Conservation (phyloP, 2,888 invertebrate species). For the Nemotelus pantherinus region DNA sequence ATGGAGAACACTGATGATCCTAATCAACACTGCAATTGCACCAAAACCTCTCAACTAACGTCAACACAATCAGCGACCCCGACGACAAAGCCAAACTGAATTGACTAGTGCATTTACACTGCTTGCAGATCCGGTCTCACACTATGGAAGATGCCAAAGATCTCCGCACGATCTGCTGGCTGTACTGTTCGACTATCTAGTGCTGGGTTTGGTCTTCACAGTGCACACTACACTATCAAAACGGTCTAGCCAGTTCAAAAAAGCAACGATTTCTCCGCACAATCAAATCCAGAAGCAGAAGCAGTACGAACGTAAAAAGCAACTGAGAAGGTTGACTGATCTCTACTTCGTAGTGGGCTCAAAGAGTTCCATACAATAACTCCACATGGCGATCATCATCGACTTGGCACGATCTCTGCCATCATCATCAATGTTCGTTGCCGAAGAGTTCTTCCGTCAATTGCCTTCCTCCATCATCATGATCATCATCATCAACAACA, state of each 20-base stretch:
- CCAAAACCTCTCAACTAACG: no score
- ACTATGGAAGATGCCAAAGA: constrained; percentile 23
- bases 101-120: constrained; percentile 18
- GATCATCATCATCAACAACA: constrained; percentile 18
- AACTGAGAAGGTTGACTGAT: constrained; percentile 36
- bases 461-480: constrained; percentile 7
- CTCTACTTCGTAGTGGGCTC: not conserved
- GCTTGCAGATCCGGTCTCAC: not conserved
- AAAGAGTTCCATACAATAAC: constrained; percentile 12
- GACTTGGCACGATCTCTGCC: not conserved
- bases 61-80: not conserved
- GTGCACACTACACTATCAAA: not conserved
- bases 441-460: not conserved
- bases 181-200: not conserved
- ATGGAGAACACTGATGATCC: no score
- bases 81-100: constrained; percentile 16
- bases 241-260: not conserved
- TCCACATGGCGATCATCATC: constrained; percentile 2
- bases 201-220: not conserved
- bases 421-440: not conserved
- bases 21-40: no score
- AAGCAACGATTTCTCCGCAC: constrained; percentile 26
- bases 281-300: constrained; percentile 19
- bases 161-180: constrained; percentile 1
- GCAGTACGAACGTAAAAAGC: not conserved